Evolutionary conservation across 1,140 invertebrate species (phyloP).

Genomic region (Mycetomoellerius zeteki): DNA sequence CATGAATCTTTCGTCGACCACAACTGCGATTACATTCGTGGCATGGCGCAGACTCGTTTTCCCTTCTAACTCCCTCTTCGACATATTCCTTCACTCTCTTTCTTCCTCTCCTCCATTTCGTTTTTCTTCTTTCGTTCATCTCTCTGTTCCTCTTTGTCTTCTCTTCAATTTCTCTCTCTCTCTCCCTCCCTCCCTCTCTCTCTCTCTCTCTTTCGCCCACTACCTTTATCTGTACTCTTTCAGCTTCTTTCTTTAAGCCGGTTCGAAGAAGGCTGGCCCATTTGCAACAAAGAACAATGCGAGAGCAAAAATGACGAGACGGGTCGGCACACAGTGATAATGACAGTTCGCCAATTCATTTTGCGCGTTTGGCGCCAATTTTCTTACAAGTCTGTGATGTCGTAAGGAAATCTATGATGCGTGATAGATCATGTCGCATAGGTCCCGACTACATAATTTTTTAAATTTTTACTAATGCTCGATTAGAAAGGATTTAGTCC

Average conservation of each 20-base stretch:
- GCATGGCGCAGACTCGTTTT: conserved; percentile 83
- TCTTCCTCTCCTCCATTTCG: conserved; percentile 38
- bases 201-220: conserved; percentile 18
- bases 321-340: conserved; percentile 70
- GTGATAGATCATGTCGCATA: conserved; percentile 37
- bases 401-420: conserved; percentile 36
- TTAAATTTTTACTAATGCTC: neutral
- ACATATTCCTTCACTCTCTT: conserved; percentile 50
- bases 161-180: conserved; percentile 28
- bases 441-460: neutral
- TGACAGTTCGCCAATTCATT: conserved; percentile 72
- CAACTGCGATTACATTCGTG: conserved; percentile 80
- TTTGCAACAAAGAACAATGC: conserved; percentile 81
- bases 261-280: conserved; percentile 76
- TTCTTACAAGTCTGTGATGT: conserved; percentile 48
- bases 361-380: conserved; percentile 37
- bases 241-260: conserved; percentile 75
- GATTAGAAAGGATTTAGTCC: neutral
- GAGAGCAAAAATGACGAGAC: conserved; percentile 75
- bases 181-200: neutral
- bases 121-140: conserved; percentile 60
- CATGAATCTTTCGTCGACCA: conserved; percentile 78
- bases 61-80: conserved; percentile 77
- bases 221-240: conserved; percentile 52
- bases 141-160: conserved; percentile 63